These are phyloP conservation scores for Ips typographus DNA, from an alignment of 1,140 invertebrate genomes.

Conservation along the genomic window DNA sequence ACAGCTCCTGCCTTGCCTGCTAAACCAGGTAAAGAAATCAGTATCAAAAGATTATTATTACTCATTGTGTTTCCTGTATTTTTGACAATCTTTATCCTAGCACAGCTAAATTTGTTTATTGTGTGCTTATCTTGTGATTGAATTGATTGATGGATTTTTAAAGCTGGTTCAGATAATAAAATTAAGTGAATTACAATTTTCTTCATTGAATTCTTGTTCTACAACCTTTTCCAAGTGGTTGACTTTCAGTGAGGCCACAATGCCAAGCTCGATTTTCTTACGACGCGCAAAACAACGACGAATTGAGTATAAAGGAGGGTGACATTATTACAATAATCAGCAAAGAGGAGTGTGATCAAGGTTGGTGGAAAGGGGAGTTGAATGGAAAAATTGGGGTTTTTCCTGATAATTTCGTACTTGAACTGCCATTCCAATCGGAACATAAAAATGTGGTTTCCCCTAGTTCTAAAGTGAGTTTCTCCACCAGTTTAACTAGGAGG, in stretches of 20 bases:
- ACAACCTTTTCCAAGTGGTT: too few species aligned
- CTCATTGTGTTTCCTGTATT: not conserved
- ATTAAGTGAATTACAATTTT: too few species aligned
- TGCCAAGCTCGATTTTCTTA: slow-evolving; percentile 90
- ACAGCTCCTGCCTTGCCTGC: slow-evolving; percentile 56
- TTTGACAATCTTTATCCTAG: not conserved
- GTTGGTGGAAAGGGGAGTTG: slow-evolving; percentile 96
- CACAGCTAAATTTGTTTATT: too few species aligned
- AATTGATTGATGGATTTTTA: too few species aligned
- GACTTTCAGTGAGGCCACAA: slow-evolving; percentile 50
- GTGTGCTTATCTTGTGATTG: too few species aligned
- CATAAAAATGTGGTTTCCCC: not conserved
- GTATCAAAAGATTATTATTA: not conserved
- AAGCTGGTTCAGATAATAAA: too few species aligned
- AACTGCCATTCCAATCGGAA: not conserved
- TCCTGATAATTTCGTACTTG: slow-evolving; percentile 91
- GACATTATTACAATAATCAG: slow-evolving; percentile 86
- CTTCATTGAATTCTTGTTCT: too few species aligned
- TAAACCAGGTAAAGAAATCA: slow-evolving; percentile 57
- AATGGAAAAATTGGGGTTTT: slow-evolving; percentile 89
- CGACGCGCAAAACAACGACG: slow-evolving; percentile 89
- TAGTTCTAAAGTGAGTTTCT: not conserved
- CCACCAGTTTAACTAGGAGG: not conserved
- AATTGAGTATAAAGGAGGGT: slow-evolving; percentile 84
- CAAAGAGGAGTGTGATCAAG: slow-evolving; percentile 87